Evolutionary conservation across 1,140 invertebrate species (phyloP), one percentile per base, ranked within the genome.

Genomic region (Melitaea cinxia): DNA sequence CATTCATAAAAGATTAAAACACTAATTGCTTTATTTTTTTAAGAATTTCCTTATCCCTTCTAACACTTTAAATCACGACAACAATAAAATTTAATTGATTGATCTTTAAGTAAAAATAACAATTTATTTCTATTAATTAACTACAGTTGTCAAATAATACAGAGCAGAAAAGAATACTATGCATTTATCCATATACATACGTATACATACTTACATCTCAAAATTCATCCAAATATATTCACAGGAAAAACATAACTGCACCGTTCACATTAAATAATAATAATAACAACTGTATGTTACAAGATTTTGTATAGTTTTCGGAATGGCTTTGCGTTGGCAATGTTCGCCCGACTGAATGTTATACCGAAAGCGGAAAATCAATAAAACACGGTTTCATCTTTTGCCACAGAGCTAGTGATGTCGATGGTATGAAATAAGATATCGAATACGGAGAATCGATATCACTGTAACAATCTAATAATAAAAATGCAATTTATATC

Each of bases 311-410:
- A 15, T n/a, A 12, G 37, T 15, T 42, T 4, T 42, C 15, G n/a
- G 6, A 42, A 6, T 6, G 37, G 14, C 15, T 37, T 35, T 33
- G 10, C 19, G 52, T 4, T 15, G 17, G n/a, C 52, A 21, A 54
- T 37, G 53, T 23, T 55, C 33, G 19, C 9, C 33, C 19, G 52
- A 21, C 37, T 42, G 37, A 39, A 21, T 23, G 53, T 55, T 55
- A 9, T 39, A 55, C 53, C 37, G 53, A 39, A 37, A 55, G 37
- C 19, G 53, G 19, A 55, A 55, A 55, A 55, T 55, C 53, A 23
- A 55, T 55, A 55, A 55, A 55, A 55, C 53, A 55, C 37, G 33
- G 53, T 55, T 55, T 37, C 37, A 55, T 39, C 53, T 55, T 55
- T 55, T 33, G 53, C 53, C 37, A 55, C 53, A 24, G 30, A 19